Conservation (phyloP, 2,797 vertebrate species). For the Acanthurus lineatus region DNA sequence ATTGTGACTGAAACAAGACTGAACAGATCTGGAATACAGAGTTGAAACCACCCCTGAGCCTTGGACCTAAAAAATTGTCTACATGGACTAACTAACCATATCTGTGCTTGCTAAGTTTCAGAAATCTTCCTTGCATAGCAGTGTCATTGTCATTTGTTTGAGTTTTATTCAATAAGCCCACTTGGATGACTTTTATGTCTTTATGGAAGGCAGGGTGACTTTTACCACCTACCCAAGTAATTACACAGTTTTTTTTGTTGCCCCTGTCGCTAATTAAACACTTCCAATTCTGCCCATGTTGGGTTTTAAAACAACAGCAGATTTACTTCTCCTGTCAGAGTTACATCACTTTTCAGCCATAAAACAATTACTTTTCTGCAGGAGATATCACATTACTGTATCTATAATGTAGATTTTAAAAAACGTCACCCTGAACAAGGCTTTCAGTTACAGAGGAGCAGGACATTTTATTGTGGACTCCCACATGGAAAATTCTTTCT, state of each 20-base stretch:
- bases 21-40: constrained; percentile 20
- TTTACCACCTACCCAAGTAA: background rate
- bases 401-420: background rate
- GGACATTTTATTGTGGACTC: background rate
- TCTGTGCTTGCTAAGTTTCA: background rate
- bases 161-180: background rate
- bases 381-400: background rate
- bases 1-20: constrained; percentile 14
- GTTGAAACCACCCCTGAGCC: background rate
- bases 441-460: background rate
- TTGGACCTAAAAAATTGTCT: background rate
- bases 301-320: background rate
- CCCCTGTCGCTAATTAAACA: background rate
- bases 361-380: background rate
- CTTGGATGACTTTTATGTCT: background rate
- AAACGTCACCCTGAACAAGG: background rate
- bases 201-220: background rate
- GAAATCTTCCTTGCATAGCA: background rate
- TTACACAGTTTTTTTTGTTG: background rate
- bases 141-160: background rate
- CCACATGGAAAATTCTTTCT: background rate
- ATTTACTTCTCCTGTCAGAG: background rate
- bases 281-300: background rate
- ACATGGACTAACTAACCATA: too few species aligned
- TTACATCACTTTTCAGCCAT: background rate